phyloP scores from a whole-genome alignment of 2,888 invertebrate species.

The Anodontia alba region DNA sequence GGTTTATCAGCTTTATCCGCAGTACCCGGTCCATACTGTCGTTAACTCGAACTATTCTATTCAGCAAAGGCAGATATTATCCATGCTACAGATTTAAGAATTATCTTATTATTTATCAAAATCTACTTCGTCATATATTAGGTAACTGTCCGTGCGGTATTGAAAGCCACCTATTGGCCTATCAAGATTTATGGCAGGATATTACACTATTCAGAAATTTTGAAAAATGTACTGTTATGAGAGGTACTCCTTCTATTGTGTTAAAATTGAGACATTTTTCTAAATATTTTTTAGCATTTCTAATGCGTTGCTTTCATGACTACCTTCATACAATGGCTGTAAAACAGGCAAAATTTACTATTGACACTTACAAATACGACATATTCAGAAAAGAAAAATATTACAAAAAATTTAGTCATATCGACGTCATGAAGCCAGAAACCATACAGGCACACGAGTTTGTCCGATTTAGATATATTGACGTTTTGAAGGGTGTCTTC shows the following conservation, averaged over 20 bases:
- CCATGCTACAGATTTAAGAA: too few species aligned
- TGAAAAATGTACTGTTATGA: too few species aligned
- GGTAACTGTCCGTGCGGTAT: too few species aligned
- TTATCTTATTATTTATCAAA: too few species aligned
- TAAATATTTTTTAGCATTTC: background rate
- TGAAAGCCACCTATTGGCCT: too few species aligned
- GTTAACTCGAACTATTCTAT: background rate
- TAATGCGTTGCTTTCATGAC: background rate
- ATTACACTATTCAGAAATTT: too few species aligned
- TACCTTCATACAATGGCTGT: background rate
- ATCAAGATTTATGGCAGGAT: too few species aligned
- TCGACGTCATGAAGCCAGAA: background rate
- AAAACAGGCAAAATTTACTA: background rate
- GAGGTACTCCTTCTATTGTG: too few species aligned
- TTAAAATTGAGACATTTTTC: too few species aligned
- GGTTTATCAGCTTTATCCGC: background rate
- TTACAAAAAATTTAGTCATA: background rate
- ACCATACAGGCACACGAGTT: background rate
- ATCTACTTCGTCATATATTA: too few species aligned
- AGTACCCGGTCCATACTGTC: background rate
- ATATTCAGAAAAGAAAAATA: background rate
- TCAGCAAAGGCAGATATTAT: too few species aligned
- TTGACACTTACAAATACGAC: too few species aligned
- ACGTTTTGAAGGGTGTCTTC: background rate
- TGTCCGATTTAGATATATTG: background rate